Evolutionary conservation across 2,888 invertebrate species (phyloP).

Genomic region (Syrphus vitripennis): DNA sequence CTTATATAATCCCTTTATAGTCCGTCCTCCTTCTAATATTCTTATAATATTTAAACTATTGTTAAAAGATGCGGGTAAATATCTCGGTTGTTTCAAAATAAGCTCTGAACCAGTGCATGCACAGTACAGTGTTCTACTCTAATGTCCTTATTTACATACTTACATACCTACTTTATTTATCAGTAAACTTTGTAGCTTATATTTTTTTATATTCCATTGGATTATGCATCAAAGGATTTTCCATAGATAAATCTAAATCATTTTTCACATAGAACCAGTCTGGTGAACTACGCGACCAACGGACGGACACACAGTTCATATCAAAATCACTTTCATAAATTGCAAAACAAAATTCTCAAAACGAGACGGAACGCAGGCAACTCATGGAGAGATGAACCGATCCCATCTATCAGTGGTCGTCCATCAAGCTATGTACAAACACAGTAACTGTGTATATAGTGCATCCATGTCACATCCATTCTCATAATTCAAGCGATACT

Average conservation of each 20-base stretch:
- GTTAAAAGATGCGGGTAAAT: not conserved
- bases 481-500: conserved; percentile 60
- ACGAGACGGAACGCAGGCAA: not conserved
- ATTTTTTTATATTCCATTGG: not conserved
- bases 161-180: conserved; percentile 13
- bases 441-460: conserved; percentile 2
- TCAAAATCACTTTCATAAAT: conserved; percentile 38
- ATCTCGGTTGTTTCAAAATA: not conserved
- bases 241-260: conserved; percentile 9
- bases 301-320: conserved; percentile 4
- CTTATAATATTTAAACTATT: not conserved
- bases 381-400: conserved; percentile 21
- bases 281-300: not conserved
- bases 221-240: conserved; percentile 19
- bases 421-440: not conserved
- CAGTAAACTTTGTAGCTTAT: not conserved
- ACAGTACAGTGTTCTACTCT: too few relatives aligned
- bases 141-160: not conserved
- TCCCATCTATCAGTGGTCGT: conserved; percentile 59
- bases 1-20: too few relatives aligned
- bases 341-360: conserved; percentile 18
- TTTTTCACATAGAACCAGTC: not conserved
- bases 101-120: too few relatives aligned
- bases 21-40: too few relatives aligned
- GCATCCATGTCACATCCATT: conserved; percentile 62